Base-by-base conservation (phyloP, 2,888 invertebrate genomes). In the Actias luna region DNA sequence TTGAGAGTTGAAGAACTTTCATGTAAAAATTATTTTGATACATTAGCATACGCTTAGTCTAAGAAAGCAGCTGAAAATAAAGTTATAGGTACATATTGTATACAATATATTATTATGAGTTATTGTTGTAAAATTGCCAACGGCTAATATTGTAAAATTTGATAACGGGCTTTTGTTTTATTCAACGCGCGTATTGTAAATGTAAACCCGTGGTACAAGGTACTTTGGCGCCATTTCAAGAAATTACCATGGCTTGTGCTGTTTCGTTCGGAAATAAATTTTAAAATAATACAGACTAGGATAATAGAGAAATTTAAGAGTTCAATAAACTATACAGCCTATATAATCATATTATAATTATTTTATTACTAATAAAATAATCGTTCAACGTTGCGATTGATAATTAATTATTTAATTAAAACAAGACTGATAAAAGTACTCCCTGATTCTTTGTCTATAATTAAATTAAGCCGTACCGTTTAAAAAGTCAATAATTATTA, bases 151-250 rank as follows among this genome's bases (percentile, higher is more conserved):
- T 58, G 61, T 62, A 55, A 63, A 63, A 63, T 52, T 39, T 22
- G 39, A 27, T 42, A 39, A 55, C 10, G 14, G 52, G 16, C 55
- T 55, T 59, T 59, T 63, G 59, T 60, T 55, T 63, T 55, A 63
- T 86, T 83, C 85, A 75, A 69, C 66, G 64, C 75, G 73, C 78
- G 79, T 77, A 69, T 80, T 80, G 81, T 82, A 82, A 82, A 79
- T 81, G 79, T 79, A 74, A 82, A 80, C 75, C 66, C 69, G 66
- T 67, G 72, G 25, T 50, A 76, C 71, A 75, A 73, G 75, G 75
- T 76, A 77, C 72, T 78, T 88, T 86, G 88, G 88, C 87, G 69
- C 62, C 75, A 76, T 70, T 83, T 87, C 88, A 88, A 87, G 76
- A 84, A 85, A 85, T 85, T 82, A 80, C 75, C 69, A 66, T 62